Percentiles rank a stretch among this genome's conserved stretches.
phyloP scores from a whole-genome alignment of 1,140 invertebrate genomes.

The Caenorhabditis remanei region DNA sequence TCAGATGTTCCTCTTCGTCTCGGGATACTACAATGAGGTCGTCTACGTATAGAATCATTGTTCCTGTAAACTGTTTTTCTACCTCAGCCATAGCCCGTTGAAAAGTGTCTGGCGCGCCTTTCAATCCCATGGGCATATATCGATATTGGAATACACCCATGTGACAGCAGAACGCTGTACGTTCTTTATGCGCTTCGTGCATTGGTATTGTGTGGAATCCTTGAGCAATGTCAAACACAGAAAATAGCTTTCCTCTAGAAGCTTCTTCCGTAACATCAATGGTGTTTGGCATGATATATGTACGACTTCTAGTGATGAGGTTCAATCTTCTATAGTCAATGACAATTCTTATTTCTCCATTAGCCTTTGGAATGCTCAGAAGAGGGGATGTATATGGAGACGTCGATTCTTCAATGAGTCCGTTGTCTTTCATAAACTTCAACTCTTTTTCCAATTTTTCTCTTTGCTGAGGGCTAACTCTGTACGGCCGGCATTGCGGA shows the following conservation, averaged over 20 bases:
- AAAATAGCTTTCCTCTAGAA: background rate
- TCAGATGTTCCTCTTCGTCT: background rate
- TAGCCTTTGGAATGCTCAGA: too few species aligned
- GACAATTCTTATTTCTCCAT: background rate
- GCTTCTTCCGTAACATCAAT: background rate
- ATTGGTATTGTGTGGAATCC: background rate
- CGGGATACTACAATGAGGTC: background rate
- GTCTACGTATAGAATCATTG: slow-evolving; percentile 8
- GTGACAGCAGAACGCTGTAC: background rate
- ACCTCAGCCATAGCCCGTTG: slow-evolving; percentile 1
- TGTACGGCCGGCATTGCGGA: too few species aligned
- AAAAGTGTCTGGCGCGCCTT: background rate
- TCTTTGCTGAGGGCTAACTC: too few species aligned
- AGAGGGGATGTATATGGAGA: too few species aligned
- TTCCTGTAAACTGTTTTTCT: background rate
- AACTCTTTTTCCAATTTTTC: too few species aligned
- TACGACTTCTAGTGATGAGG: background rate
- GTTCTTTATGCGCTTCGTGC: background rate
- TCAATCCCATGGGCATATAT: slow-evolving; percentile 24
- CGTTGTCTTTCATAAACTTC: too few species aligned
- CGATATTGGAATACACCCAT: slow-evolving; percentile 22
- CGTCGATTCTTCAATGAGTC: too few species aligned
- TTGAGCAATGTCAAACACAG: background rate
- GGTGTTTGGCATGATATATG: background rate
- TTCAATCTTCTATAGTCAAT: background rate